These are phyloP conservation scores for Ctenopoma multispine DNA, from an alignment of 2,797 vertebrate species.

Conservation along the genomic window DNA sequence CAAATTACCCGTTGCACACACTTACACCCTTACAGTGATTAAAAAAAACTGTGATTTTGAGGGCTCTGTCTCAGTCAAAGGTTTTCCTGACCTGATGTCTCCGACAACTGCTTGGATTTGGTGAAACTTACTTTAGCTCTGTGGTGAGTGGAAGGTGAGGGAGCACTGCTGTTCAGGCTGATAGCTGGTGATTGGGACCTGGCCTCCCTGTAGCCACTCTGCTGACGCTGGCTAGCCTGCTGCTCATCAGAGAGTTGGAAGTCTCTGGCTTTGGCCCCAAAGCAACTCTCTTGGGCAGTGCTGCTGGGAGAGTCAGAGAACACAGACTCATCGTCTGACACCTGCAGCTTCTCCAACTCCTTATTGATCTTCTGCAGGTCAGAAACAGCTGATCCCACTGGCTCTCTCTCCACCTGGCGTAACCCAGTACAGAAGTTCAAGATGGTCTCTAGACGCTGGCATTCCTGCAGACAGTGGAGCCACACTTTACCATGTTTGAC, in stretches of 20 bases:
- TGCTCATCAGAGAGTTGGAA: constrained; percentile 70
- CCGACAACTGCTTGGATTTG: not conserved
- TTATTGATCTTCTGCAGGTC: constrained; percentile 96
- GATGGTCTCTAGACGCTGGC: constrained; percentile 95
- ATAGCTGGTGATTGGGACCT: constrained; percentile 76
- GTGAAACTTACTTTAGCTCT: constrained; percentile 76
- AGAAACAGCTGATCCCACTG: constrained; percentile 83
- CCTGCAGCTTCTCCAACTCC: constrained; percentile 94
- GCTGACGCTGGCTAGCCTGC: constrained; percentile 66
- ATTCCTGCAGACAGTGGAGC: constrained; percentile 83
- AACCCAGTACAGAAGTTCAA: constrained; percentile 91
- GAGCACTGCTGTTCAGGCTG: constrained; percentile 73
- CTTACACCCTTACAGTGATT: constrained; percentile 1
- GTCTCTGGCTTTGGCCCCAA: constrained; percentile 78
- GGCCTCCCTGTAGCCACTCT: constrained; percentile 72
- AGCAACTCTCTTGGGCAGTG: constrained; percentile 75
- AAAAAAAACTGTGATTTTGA: not conserved
- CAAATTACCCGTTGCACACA: constrained; percentile 24
- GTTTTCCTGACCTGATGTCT: constrained; percentile 2
- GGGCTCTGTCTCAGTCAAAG: not conserved
- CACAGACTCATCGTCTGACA: constrained; percentile 90
- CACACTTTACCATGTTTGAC: not conserved
- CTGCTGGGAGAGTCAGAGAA: constrained; percentile 88
- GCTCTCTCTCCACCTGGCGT: constrained; percentile 81
- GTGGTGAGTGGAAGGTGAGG: constrained; percentile 77